Base-by-base conservation (phyloP, 2,113 vertebrate species). In the Arvicanthis niloticus region DNA sequence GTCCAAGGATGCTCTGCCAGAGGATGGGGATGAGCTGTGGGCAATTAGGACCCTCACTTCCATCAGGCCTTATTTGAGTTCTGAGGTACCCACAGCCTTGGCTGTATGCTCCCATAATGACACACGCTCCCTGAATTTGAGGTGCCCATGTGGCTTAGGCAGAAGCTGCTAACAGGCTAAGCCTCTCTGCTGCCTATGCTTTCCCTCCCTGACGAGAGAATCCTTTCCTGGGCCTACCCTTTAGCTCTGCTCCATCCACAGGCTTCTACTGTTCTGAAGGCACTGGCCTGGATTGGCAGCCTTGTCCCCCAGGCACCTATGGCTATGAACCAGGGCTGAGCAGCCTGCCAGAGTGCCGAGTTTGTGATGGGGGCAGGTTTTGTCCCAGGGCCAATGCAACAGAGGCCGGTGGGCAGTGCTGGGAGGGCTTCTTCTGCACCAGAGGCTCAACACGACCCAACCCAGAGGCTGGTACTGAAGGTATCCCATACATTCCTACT, bases 211-310 rank as follows among this genome's bases (percentile, higher is more conserved):
- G 31, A 68, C 5, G 2, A 37, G 67, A 68, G 67, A 68, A 68
- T 31, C 1, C 67, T 37, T 48, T 78, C 34, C 53, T 40, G 8
- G 8, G 15, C 19, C 26, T 34, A 29, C 60, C 53, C 13, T 68
- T 91, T 12, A 11, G 1, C n/a, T 76, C 40, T 48, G 7, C 51
- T 34, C 78, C 67, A 60, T 94, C 93, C 24, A 80, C 95, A 99
- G 99, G 99, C 24, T 99, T 99, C 98, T 99, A 99, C 97, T 99
- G 99, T 93, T 99, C 98, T 2, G 96, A 98, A 95, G 98, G 98
- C 51, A 99, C 98, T 7, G 99, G 99, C 3, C 96, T 98, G 85
- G 96, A 98, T 95, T 98, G 98, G 98, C 98, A 94, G 92, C 97
- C 98, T 26, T 99, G 99, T 92, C 99, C 99, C 24, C 97, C 96